phyloP scores from a whole-genome alignment of 2,888 invertebrate genomes.

The Helobdella robusta region DNA sequence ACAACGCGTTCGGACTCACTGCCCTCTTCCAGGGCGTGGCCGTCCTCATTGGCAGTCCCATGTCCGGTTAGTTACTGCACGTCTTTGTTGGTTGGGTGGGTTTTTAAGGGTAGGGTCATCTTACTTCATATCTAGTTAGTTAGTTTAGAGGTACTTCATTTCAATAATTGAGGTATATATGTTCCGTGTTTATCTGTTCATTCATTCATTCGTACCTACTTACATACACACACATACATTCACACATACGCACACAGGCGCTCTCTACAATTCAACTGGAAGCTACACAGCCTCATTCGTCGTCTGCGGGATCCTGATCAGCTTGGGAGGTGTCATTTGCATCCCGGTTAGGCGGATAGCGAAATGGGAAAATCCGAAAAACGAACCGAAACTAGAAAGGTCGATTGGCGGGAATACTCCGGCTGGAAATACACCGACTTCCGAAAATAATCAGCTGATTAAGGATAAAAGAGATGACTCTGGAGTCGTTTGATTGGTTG shows the following conservation, averaged over 20 bases:
- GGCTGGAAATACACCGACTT: no score
- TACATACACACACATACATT: not conserved
- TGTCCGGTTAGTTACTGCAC: slow-evolving; percentile 35
- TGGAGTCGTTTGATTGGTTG: no score
- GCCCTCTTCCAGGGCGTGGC: slow-evolving; percentile 48
- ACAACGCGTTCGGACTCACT: slow-evolving; percentile 53
- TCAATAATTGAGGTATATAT: no score
- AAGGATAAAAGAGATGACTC: no score
- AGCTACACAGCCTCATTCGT: slow-evolving; percentile 32
- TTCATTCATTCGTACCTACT: not conserved
- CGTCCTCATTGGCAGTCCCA: slow-evolving; percentile 33
- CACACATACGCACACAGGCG: slow-evolving; percentile 26
- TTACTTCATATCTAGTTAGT: not conserved
- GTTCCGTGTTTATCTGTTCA: not conserved
- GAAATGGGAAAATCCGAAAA: slow-evolving; percentile 26
- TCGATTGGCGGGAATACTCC: no score
- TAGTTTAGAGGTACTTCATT: no score
- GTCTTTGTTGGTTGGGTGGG: not conserved
- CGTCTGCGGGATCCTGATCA: slow-evolving; percentile 31
- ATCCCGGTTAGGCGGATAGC: slow-evolving; percentile 32
- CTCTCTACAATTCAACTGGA: slow-evolving; percentile 32
- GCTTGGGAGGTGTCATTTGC: slow-evolving; percentile 33
- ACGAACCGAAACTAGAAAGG: no score
- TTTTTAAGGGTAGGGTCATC: not conserved
- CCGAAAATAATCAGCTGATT: no score